phyloP scores from a whole-genome alignment of 2,888 invertebrate genomes.

The Teinopalpus imperialis region DNA sequence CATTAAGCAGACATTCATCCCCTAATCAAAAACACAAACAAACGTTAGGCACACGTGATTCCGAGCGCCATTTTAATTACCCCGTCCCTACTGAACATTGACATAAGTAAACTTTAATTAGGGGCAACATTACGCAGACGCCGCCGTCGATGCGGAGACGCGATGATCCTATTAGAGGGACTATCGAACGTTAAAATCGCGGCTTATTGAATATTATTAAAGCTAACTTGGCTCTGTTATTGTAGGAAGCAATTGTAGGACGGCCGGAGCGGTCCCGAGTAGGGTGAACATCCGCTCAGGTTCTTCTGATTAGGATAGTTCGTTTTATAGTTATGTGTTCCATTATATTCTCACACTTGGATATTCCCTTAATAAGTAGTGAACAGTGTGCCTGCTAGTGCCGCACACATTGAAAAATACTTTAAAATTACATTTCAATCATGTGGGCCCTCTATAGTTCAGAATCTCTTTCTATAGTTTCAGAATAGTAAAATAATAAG shows the following conservation, averaged over 20 bases:
- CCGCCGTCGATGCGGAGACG: constrained; percentile 11
- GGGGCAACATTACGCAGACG: constrained; percentile 14
- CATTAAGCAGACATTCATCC: too few species aligned
- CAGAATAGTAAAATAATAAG: too few species aligned
- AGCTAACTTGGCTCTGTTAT: constrained; percentile 28
- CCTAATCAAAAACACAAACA: constrained; percentile 13
- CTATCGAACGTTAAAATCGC: constrained; percentile 39
- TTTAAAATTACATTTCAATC: too few species aligned
- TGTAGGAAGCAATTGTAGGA: constrained; percentile 26
- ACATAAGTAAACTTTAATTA: constrained; percentile 29
- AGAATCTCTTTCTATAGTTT: too few species aligned
- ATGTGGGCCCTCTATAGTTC: too few species aligned
- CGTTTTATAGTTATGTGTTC: too few species aligned
- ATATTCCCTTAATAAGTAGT: too few species aligned
- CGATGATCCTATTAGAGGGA: constrained; percentile 40
- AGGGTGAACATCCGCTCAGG: constrained; percentile 14
- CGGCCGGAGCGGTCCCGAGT: constrained; percentile 15
- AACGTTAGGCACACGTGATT: not conserved
- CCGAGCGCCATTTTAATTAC: constrained; percentile 19
- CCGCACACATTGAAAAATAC: too few species aligned
- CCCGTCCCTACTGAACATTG: constrained; percentile 20
- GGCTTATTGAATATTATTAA: constrained; percentile 37
- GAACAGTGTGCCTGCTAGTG: too few species aligned
- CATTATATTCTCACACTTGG: too few species aligned
- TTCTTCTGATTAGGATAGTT: too few species aligned